Evolutionary conservation across 2,888 invertebrate species (phyloP).

Genomic region (Scaptomyza flava): DNA sequence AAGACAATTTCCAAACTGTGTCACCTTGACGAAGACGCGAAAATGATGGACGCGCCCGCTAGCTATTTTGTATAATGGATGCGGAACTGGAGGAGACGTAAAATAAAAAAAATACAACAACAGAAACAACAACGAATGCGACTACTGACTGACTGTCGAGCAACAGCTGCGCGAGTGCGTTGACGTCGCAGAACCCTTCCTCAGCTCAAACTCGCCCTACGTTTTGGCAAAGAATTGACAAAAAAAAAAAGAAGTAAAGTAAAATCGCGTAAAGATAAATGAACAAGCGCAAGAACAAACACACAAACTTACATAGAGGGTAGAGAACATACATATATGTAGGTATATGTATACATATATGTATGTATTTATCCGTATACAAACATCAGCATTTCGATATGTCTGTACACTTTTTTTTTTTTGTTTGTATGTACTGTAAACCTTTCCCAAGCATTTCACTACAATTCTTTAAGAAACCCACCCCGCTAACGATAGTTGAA

Average conservation of each 20-base stretch:
- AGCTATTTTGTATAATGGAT: constrained; percentile 45
- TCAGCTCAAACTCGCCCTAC: constrained; percentile 37
- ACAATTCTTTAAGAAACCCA: constrained; percentile 70
- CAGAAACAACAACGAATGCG: constrained; percentile 18
- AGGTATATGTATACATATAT: background rate
- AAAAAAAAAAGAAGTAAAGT: constrained; percentile 19
- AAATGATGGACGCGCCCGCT: constrained; percentile 31
- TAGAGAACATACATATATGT: constrained; percentile 12
- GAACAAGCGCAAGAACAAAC: constrained; percentile 14
- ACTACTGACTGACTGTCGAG: constrained; percentile 49
- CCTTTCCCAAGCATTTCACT: constrained; percentile 71
- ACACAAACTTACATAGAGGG: constrained; percentile 5
- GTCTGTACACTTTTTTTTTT: constrained; percentile 6
- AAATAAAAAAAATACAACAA: constrained; percentile 19
- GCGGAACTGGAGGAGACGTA: constrained; percentile 34
- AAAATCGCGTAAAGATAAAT: constrained; percentile 54
- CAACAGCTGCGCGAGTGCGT: constrained; percentile 71
- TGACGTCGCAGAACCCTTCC: constrained; percentile 62
- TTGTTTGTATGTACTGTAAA: constrained; percentile 31
- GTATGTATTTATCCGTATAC: constrained; percentile 6
- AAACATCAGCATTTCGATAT: constrained; percentile 14
- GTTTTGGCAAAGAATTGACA: constrained; percentile 63
- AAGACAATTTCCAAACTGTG: constrained; percentile 48
- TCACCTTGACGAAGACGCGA: constrained; percentile 54
- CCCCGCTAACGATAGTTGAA: constrained; percentile 59